Base-by-base conservation (phyloP, 2,888 invertebrate genomes). In the Listrodromus nycthemerus region DNA sequence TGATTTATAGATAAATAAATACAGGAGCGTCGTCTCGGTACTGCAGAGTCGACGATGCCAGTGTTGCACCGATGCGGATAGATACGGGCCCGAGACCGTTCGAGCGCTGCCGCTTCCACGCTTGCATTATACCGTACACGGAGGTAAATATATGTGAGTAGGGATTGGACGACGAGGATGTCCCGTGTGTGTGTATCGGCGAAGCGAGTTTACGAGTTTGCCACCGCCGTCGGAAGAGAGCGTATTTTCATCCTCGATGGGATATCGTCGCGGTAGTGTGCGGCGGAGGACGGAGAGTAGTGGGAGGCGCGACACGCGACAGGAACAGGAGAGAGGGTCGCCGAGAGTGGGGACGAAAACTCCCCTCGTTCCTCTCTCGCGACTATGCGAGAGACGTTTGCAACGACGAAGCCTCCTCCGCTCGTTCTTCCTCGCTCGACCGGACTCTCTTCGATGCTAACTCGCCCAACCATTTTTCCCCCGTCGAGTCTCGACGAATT, bases 291-390 rank as follows among this genome's bases (percentile, higher is more conserved):
- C 45, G 77, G 76, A 89, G 88, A 88, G 89, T 89, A 92, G 93
- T 93, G 92, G 93, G 93, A 92, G 92, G 89, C 88, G 89, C 89
- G 93, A 92, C 93, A 93, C 93, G 93, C 93, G 93, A 93, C 93
- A 92, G 89, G 88, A 82, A 77, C 78, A 65, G 85, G 88, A 88
- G 89, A 87, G 88, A 88, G 89, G 87, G 87, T 87, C 83, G 70
- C 33, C 78, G 50, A 75, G 45, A 83, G 84, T 77, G 84, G 86
- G 83, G 81, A 82, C 70, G 63, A 52, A 69, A 73, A 75, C 79
- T 80, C 81, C 77, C 80, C 81, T 82, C 82, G 61, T 86, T 84
- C 69, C 58, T 71, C 74, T 85, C 83, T 67, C 66, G 13, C 48
- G 55, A 63, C 80, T 77, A 69, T 75, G 75, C 84, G 87, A 45